These are phyloP conservation scores for Tychaedon coryphoeus DNA, from an alignment of 2,113 vertebrate genomes.

Conservation along the genomic window DNA sequence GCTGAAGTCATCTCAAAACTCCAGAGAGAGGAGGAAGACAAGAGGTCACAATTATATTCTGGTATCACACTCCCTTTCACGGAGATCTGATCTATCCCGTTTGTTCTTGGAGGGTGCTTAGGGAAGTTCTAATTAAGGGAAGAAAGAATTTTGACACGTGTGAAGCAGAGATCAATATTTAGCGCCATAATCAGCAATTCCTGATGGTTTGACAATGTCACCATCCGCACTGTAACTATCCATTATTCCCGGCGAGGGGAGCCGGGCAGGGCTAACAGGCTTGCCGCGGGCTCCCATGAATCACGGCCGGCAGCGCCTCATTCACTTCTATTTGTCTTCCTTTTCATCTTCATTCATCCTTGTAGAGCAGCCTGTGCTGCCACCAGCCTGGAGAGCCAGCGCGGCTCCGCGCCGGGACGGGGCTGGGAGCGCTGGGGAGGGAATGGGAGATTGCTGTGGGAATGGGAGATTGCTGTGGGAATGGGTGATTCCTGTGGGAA, in stretches of 20 bases:
- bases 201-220: slow-evolving; percentile 94
- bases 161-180: slow-evolving; percentile 99
- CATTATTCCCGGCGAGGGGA: slow-evolving; percentile 82
- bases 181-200: slow-evolving; percentile 97
- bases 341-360: slow-evolving; percentile 96
- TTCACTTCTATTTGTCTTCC: slow-evolving; percentile 85
- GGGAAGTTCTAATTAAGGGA: slow-evolving; percentile 99
- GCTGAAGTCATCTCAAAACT: slow-evolving; percentile 91
- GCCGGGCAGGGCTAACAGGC: slow-evolving; percentile 80
- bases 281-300: slow-evolving; percentile 84
- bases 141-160: slow-evolving; percentile 98
- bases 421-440: not conserved
- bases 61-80: slow-evolving; percentile 80
- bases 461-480: no score
- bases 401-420: not conserved
- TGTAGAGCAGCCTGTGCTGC: slow-evolving; percentile 81
- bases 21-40: slow-evolving; percentile 90
- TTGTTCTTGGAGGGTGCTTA: slow-evolving; percentile 89
- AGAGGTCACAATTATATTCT: slow-evolving; percentile 97
- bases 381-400: slow-evolving; percentile 56
- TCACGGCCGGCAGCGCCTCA: slow-evolving; percentile 85
- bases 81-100: slow-evolving; percentile 92
- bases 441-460: no score
- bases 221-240: slow-evolving; percentile 81
- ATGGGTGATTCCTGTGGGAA: no score